Base-by-base conservation (phyloP, 2,797 vertebrate genomes). In the Myotis planiceps region DNA sequence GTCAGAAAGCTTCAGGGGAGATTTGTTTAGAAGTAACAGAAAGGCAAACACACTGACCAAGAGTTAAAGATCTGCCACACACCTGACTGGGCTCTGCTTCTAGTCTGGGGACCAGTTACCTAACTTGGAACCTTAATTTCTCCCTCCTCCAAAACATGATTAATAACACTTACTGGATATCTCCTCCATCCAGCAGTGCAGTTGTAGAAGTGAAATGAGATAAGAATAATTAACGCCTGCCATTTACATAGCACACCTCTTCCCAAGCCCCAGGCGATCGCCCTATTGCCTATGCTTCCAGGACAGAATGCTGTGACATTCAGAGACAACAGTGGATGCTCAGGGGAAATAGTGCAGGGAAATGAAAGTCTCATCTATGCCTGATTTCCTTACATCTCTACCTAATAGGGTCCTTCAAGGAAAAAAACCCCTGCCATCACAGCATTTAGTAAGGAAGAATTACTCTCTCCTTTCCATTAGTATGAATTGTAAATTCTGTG, bases 171-270 rank as follows among this genome's bases (percentile, higher is more conserved):
- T 74, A 69, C 51, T 4, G 3, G 42, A 1, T 69, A 94, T 88
- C 81, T 71, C 72, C 58, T 93, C 49, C 42, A 94, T 87, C 68
- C 47, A 51, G 53, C 6, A 66, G 16, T 18, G 27, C n/a, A 82
- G 72, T 55, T 95, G 69, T 39, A 69, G 90, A 95, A 49, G 18
- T 29, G 53, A 53, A 84, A 78, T 82, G 51, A 74, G 74, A 71
- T 55, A 79, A 65, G 19, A 42, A 42, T 75, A 85, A 92, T 74
- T 51, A 88, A 55, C 2, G n/a, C n/a, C 55, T 85, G 49, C 34
- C 19, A 18, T 39, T 66, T 39, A 16, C 39, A 65, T 2, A 76
- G 47, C 16, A 47, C 1, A n/a, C 2, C 58, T 89, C 66, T 82
- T 76, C 80, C 93, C 78, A 89, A 29, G 55, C 72, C 74, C 29